These are phyloP conservation scores for Mongoloraphidia duomilia DNA, from an alignment of 2,888 invertebrate species.

Conservation along the genomic window DNA sequence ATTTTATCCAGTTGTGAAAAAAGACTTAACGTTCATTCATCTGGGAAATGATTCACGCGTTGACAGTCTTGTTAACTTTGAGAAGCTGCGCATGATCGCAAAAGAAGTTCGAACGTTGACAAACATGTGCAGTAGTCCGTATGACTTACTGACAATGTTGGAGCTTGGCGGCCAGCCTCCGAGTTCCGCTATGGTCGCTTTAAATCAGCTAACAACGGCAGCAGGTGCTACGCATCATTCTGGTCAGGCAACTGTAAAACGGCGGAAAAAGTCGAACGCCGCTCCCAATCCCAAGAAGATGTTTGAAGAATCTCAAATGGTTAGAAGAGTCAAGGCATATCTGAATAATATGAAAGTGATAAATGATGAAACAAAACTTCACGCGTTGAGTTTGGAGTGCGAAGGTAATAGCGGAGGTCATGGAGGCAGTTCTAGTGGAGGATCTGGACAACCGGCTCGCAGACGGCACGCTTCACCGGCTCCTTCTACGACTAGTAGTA, in stretches of 20 bases:
- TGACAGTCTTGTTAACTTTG: slow-evolving; percentile 87
- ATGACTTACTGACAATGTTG: slow-evolving; percentile 71
- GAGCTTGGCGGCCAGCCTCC: slow-evolving; percentile 78
- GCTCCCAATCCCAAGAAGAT: slow-evolving; percentile 94
- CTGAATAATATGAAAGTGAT: slow-evolving; percentile 82
- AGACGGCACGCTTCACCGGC: slow-evolving; percentile 87
- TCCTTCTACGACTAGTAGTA: slow-evolving; percentile 80
- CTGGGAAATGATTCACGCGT: slow-evolving; percentile 88
- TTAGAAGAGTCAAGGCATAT: slow-evolving; percentile 90
- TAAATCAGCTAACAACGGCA: slow-evolving; percentile 74
- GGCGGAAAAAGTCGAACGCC: slow-evolving; percentile 77
- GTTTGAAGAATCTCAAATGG: slow-evolving; percentile 99
- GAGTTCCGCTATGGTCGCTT: slow-evolving; percentile 74
- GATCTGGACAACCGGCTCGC: slow-evolving; percentile 33
- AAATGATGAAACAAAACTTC: slow-evolving; percentile 80
- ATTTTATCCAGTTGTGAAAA: slow-evolving; percentile 82
- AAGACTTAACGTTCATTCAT: slow-evolving; percentile 96
- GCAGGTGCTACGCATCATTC: slow-evolving; percentile 38
- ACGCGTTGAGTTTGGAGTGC: slow-evolving; percentile 79
- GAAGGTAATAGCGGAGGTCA: slow-evolving; percentile 45
- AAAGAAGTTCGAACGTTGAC: slow-evolving; percentile 83
- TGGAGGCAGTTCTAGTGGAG: slow-evolving; percentile 13
- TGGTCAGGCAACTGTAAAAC: slow-evolving; percentile 75
- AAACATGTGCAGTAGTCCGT: slow-evolving; percentile 91
- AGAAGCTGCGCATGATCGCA: slow-evolving; percentile 95